These are phyloP conservation scores for Otis tarda DNA, from an alignment of 2,113 vertebrate species.

Conservation along the genomic window DNA sequence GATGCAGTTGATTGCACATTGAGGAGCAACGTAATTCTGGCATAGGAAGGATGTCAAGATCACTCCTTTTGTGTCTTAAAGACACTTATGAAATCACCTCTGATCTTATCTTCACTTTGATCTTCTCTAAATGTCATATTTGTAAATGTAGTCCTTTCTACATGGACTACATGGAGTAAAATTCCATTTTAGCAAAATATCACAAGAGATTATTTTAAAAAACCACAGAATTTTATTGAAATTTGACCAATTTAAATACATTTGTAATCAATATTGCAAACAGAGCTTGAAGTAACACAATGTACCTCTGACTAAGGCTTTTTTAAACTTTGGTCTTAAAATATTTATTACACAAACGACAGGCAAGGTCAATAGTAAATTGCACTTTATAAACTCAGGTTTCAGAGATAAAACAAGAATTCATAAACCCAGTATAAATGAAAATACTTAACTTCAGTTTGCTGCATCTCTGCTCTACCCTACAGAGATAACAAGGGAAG, in stretches of 20 bases:
- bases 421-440: neutral
- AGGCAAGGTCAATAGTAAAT: neutral
- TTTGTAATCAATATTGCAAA: neutral
- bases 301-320: neutral
- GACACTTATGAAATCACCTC: neutral
- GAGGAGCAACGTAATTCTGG: neutral
- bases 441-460: conserved; percentile 15
- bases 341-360: neutral
- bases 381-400: neutral
- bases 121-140: neutral
- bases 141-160: neutral
- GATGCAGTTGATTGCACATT: neutral
- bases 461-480: neutral
- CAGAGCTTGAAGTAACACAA: neutral
- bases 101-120: neutral
- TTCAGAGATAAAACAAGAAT: neutral
- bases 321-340: neutral
- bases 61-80: neutral
- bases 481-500: conserved; percentile 19
- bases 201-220: neutral
- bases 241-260: neutral
- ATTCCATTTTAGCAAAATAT: neutral
- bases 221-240: neutral
- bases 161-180: neutral
- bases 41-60: neutral